Evolutionary conservation across 2,888 invertebrate species (phyloP).

Genomic region (Rapana venosa): DNA sequence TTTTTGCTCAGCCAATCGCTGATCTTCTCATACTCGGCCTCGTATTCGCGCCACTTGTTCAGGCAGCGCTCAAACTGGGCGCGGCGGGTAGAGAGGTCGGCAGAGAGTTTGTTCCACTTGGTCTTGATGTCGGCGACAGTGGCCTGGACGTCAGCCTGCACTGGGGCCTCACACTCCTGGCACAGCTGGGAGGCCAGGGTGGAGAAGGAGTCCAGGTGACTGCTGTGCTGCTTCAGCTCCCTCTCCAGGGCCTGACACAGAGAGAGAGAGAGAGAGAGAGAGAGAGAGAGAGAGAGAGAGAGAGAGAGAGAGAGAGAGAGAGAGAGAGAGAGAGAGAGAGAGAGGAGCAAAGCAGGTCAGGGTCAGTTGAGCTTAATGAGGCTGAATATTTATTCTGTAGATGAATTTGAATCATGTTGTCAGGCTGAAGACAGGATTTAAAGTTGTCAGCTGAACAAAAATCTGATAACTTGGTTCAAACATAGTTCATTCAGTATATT

Average conservation of each 20-base stretch:
- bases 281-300: not conserved
- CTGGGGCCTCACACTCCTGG: constrained; percentile 68
- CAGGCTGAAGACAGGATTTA: too few species aligned
- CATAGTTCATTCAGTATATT: too few species aligned
- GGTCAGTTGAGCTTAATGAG: too few species aligned
- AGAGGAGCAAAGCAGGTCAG: too few species aligned
- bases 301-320: not conserved
- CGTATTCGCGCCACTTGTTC: constrained; percentile 70
- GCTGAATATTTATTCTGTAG: too few species aligned
- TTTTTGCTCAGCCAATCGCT: constrained; percentile 67
- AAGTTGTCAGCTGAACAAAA: too few species aligned
- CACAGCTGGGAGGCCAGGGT: constrained; percentile 62
- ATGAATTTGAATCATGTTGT: too few species aligned
- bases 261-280: not conserved
- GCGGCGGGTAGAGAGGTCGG: constrained; percentile 57
- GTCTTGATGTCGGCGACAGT: constrained; percentile 62
- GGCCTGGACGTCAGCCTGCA: constrained; percentile 64
- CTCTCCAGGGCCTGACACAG: constrained; percentile 58
- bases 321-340: not conserved
- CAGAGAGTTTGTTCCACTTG: constrained; percentile 63
- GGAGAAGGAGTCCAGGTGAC: constrained; percentile 61
- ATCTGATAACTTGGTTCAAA: too few species aligned
- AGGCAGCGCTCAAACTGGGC: constrained; percentile 65
- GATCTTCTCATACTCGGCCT: constrained; percentile 63
- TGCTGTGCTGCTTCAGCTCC: constrained; percentile 59